Base-by-base conservation (phyloP, 2,797 vertebrate species). In the Enteromius unitaeniatus region DNA sequence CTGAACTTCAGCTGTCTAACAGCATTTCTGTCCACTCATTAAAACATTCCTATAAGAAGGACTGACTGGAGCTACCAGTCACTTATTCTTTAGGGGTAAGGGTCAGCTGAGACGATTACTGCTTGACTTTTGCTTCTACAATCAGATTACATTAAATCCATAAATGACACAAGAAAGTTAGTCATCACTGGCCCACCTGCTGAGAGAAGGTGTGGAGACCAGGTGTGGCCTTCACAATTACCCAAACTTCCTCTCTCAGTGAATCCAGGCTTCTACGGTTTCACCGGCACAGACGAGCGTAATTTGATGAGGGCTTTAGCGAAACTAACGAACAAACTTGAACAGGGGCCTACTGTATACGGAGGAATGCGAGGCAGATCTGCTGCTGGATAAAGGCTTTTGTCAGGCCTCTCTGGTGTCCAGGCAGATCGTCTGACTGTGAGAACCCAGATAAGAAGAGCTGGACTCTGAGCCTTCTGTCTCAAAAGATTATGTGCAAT, bases 401-500 rank as follows among this genome's bases (percentile, higher is more conserved):
- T 55, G 84, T 62, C 72, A 75, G 64, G 21, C 23, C 53, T 83
- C 80, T 85, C 75, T 68, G 31, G 58, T 85, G 70, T 79, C 76
- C 37, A 10, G 34, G 45, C 34, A 55, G 70, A 74, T 81, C 81
- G 53, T 51, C 49, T 81, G 64, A 53, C 75, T 75, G 69, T 76
- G 85, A 84, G 82, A 70, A 64, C 37, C 4, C 47, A 6, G 58
- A 72, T 62, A 68, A 21, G 31, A 78, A 58, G 42, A 75, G 40
- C 53, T 64, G 79, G 47, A 40, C 62, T 75, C 58, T 81, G 78
- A 60, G 70, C 65, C n/a, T 55, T 55, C 47, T 40, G 47, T 51
- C 82, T 55, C 31, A 53, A 75, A 82, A 79, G 47, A 88, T 84
- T 82, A 82, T 21, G 53, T 70, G 79, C 82, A 80, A 84, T 88